phyloP scores from a whole-genome alignment of 1,140 invertebrate species.

The Laodelphax striatellus region DNA sequence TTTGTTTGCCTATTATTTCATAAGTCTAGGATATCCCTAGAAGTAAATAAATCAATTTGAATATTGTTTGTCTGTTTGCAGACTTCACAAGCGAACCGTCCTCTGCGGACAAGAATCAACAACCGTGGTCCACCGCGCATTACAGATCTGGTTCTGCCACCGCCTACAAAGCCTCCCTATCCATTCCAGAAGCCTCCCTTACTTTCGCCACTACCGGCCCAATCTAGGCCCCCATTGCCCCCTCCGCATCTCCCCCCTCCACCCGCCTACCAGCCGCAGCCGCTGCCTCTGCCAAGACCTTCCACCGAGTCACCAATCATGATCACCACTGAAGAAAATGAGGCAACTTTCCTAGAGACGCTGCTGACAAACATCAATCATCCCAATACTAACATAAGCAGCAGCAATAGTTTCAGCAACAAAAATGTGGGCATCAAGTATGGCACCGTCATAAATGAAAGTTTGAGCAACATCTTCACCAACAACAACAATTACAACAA shows the following conservation, averaged over 20 bases:
- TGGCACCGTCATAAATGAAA: constrained; percentile 22
- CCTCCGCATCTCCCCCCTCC: not conserved
- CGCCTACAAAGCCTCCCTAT: constrained; percentile 41
- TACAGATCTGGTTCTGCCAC: constrained; percentile 51
- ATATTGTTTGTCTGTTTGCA: not conserved
- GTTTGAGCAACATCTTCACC: constrained; percentile 19
- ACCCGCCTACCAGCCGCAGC: constrained; percentile 13
- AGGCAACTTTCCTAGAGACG: constrained; percentile 9
- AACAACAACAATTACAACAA: not conserved
- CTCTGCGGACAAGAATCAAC: constrained; percentile 60
- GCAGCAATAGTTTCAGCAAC: constrained; percentile 29
- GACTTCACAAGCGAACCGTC: constrained; percentile 31
- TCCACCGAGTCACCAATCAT: constrained; percentile 10
- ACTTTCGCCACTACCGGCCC: constrained; percentile 16
- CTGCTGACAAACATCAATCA: constrained; percentile 18
- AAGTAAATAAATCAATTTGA: too few species aligned
- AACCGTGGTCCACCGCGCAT: constrained; percentile 76
- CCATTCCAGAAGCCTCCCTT: constrained; percentile 52
- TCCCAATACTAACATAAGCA: constrained; percentile 27
- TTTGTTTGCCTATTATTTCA: too few species aligned
- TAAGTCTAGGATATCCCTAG: too few species aligned
- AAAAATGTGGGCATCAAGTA: constrained; percentile 22
- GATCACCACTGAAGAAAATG: constrained; percentile 20
- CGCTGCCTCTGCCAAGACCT: constrained; percentile 23
- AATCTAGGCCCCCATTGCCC: constrained; percentile 29